Conservation (phyloP, 2,113 vertebrate genomes). For the Notothenia rossii region DNA sequence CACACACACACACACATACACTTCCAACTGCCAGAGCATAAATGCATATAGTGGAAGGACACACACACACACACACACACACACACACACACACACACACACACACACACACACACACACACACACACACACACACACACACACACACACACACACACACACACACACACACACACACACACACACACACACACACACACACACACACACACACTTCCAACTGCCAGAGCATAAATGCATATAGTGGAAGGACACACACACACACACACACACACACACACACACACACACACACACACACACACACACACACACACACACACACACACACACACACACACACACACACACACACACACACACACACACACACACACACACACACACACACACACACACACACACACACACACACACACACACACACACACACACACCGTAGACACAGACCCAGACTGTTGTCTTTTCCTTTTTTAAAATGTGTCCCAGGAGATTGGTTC, state of each 20-base stretch:
- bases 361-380: constrained; percentile 1
- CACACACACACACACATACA: constrained; percentile 21
- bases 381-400: constrained; percentile 5
- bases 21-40: constrained; percentile 1
- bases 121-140: background rate
- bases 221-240: too few relatives aligned
- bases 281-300: too few relatives aligned
- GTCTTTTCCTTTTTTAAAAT: constrained; percentile 47
- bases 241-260: too few relatives aligned
- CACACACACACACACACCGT: constrained; percentile 20
- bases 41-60: constrained; percentile 2
- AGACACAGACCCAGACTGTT: constrained; percentile 54
- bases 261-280: constrained; percentile 21
- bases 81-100: constrained; percentile 35
- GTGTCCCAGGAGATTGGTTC: constrained; percentile 46
- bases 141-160: constrained; percentile 5
- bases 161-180: constrained; percentile 2
- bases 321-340: constrained; percentile 36
- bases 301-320: constrained; percentile 21
- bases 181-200: constrained; percentile 2
- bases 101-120: constrained; percentile 28
- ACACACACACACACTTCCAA: background rate
- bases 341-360: constrained; percentile 26
- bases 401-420: background rate
- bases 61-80: constrained; percentile 6